Evolutionary conservation across 2,888 invertebrate species (phyloP).

Genomic region (Fragum sueziense): DNA sequence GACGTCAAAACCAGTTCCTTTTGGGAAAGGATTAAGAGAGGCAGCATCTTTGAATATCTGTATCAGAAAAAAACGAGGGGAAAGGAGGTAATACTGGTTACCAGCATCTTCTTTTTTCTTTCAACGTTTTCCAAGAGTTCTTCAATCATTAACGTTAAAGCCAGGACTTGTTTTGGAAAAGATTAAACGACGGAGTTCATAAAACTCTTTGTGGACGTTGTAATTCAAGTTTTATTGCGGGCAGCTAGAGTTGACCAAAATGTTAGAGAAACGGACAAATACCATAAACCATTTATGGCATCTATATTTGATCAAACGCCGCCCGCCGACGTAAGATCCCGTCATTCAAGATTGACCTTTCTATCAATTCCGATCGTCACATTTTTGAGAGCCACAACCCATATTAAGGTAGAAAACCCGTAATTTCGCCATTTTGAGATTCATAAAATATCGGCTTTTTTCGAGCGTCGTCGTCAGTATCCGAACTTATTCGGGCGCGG

Average conservation of each 20-base stretch:
- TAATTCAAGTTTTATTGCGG: constrained; percentile 8
- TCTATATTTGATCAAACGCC: constrained; percentile 31
- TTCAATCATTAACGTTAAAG: no score
- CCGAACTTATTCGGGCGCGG: no score
- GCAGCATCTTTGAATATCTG: no score
- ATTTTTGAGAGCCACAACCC: no score
- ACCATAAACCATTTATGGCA: constrained; percentile 44
- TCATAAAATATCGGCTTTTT: no score
- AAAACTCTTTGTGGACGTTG: constrained; percentile 1
- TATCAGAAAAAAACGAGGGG: neutral
- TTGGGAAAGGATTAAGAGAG: no score
- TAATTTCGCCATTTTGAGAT: no score
- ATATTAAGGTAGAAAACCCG: no score
- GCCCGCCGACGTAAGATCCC: constrained; percentile 23
- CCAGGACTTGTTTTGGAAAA: neutral
- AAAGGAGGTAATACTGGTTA: neutral
- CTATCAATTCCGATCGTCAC: neutral
- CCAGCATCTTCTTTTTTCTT: neutral
- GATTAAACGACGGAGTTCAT: neutral
- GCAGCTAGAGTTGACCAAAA: constrained; percentile 25
- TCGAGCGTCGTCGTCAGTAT: no score
- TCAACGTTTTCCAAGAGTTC: no score
- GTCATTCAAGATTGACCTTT: neutral
- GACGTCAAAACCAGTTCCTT: no score
- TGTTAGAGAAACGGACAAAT: constrained; percentile 47